Percentiles rank a stretch among this genome's conserved stretches.
Evolutionary conservation across 2,888 invertebrate species (phyloP).

Genomic region (Eristalis pertinax): DNA sequence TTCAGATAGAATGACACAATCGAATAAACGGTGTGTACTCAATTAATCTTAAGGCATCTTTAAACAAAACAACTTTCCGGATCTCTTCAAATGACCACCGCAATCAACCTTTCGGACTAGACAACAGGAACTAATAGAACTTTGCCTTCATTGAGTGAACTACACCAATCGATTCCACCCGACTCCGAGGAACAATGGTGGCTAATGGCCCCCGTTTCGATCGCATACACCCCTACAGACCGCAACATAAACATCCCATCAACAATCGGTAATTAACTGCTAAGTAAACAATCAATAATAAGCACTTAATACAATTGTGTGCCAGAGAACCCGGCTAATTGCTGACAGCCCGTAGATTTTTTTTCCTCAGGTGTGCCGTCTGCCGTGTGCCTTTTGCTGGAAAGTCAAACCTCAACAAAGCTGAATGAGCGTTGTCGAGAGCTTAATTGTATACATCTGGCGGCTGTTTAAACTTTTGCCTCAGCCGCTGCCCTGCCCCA

Average conservation of each 20-base stretch:
- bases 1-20: background rate
- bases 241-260: constrained; percentile 30
- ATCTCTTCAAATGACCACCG: background rate
- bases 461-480: constrained; percentile 33
- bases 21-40: background rate
- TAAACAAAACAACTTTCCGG: background rate
- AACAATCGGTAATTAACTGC: constrained; percentile 56
- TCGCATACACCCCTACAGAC: background rate
- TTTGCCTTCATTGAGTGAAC: background rate
- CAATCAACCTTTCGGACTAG: background rate
- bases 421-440: constrained; percentile 9
- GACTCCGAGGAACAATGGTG: background rate
- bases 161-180: background rate
- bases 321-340: constrained; percentile 38
- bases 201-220: background rate
- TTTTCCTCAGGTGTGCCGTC: constrained; percentile 30
- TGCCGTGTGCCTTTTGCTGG: constrained; percentile 22
- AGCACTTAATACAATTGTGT: constrained; percentile 53
- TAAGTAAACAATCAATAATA: constrained; percentile 59
- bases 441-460: constrained; percentile 53
- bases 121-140: background rate
- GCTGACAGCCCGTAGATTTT: constrained; percentile 11
- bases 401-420: constrained; percentile 54
- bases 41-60: background rate
- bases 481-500: constrained; percentile 6